Evolutionary conservation across 2,113 vertebrate genomes (phyloP).

Genomic region (Pteropus alecto): DNA sequence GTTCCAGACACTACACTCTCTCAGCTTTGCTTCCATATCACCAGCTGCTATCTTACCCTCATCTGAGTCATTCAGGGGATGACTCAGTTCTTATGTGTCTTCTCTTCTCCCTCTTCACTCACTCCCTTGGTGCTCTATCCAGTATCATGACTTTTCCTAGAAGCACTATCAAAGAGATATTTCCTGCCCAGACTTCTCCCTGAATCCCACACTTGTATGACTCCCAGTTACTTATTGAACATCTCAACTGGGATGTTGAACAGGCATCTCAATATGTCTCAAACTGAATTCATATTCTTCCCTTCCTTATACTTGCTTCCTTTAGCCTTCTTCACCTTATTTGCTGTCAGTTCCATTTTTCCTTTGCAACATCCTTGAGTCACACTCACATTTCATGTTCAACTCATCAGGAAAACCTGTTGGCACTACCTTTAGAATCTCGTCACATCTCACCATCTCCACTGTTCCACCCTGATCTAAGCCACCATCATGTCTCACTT

Average conservation of each 20-base stretch:
- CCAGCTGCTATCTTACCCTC: neutral
- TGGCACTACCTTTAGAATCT: neutral
- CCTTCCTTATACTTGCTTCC: neutral
- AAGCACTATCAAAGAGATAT: neutral
- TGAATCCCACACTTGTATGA: neutral
- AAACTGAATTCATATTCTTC: neutral
- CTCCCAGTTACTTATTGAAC: neutral
- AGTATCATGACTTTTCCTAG: neutral
- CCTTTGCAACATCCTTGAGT: neutral
- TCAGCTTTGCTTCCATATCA: neutral
- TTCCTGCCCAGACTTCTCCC: neutral
- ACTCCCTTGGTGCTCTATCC: neutral
- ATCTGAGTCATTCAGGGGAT: neutral
- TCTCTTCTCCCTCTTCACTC: neutral
- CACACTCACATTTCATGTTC: neutral
- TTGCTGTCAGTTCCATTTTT: neutral
- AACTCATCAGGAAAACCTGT: neutral
- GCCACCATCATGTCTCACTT: neutral
- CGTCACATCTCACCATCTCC: neutral
- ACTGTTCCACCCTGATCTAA: neutral
- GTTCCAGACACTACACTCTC: neutral
- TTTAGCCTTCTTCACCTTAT: neutral
- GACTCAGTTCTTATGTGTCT: neutral
- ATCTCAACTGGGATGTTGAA: neutral
- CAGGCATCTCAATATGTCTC: neutral